Evolutionary conservation across 2,888 invertebrate genomes (phyloP), one percentile per base, ranked within the genome.

Genomic region (Parthenolecanium corni): DNA sequence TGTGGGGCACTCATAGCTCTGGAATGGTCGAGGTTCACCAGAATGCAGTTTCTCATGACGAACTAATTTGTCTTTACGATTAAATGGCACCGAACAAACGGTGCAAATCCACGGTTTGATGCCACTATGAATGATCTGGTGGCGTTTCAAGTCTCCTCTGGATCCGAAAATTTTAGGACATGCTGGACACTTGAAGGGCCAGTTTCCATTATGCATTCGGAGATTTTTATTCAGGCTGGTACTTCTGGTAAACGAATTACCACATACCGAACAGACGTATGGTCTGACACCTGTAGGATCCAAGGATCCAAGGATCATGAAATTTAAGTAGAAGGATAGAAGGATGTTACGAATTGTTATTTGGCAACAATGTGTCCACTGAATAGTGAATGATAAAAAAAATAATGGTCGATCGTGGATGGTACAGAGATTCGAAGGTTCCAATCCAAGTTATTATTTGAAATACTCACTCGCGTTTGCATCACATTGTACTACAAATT

Each of bases 161-260:
- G 82, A 82, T 51, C 82, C 81, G 74, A 86, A 86, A 56, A 84
- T 84, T 67, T 84, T 80, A 1, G 85, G 84, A 69, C 86, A 86
- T 64, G 81, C 77, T 25, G 81, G 81, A 69, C 86, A 86, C 6
- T 67, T 63, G 51, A 67, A 69, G 1, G 69, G 69, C 24, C 67
- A 65, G 23, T 66, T 66, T 12, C 69, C 69, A 18, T 66, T 68
- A 64, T 69, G 70, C 23, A 67, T 66, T 21, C 67, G 49, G 16
- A 66, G 64, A 58, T 70, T 69, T 51, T 70, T 69, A 64, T 69
- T 68, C 49, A 70, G 51, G 56, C 69, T 70, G 1, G 69, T 68
- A 53, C 70, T 86, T 23, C 86, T 76, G 3, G 85, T 85, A 71
- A 86, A 86, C 63, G 83, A 83, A 72, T 86, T 86, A 38, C 79